Conservation (phyloP, 2,888 invertebrate species). For the Petrolisthes cinctipes region DNA sequence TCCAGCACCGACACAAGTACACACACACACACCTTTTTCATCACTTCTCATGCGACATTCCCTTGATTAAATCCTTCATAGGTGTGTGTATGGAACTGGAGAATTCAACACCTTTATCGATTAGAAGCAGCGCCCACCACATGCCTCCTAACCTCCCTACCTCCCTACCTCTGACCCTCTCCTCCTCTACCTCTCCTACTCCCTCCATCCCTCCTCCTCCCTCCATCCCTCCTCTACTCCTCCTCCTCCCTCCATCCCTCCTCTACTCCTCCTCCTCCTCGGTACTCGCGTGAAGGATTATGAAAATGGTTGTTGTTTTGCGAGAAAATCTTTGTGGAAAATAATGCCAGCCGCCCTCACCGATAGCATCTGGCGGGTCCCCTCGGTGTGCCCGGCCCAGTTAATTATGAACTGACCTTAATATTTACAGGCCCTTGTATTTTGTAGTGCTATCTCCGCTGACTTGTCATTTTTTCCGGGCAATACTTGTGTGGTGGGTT, state of each 20-base stretch:
- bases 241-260: not conserved
- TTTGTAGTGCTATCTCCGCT: too few species aligned
- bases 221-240: not conserved
- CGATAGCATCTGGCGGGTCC: not conserved
- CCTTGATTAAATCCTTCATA: too few species aligned
- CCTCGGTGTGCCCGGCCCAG: not conserved
- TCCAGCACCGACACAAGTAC: too few species aligned
- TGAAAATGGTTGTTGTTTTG: constrained; percentile 33
- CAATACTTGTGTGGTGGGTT: too few species aligned
- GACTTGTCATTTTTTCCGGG: too few species aligned
- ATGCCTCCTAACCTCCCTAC: not conserved
- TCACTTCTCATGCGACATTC: not conserved
- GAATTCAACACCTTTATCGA: too few species aligned
- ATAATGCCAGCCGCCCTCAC: not conserved
- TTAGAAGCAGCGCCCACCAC: not conserved
- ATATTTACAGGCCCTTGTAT: not conserved
- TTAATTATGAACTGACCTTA: constrained; percentile 15
- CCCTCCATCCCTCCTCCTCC: not conserved
- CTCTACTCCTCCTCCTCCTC: not conserved
- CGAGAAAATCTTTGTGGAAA: constrained; percentile 10
- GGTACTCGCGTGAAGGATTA: constrained; percentile 39
- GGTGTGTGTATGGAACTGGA: too few species aligned
- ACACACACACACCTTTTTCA: too few species aligned
- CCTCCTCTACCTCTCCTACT: not conserved
- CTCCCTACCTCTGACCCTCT: not conserved